Percentiles rank a stretch among this genome's conserved stretches.
Evolutionary conservation across 2,113 vertebrate genomes (phyloP).

Genomic region (Tonatia bakeri): DNA sequence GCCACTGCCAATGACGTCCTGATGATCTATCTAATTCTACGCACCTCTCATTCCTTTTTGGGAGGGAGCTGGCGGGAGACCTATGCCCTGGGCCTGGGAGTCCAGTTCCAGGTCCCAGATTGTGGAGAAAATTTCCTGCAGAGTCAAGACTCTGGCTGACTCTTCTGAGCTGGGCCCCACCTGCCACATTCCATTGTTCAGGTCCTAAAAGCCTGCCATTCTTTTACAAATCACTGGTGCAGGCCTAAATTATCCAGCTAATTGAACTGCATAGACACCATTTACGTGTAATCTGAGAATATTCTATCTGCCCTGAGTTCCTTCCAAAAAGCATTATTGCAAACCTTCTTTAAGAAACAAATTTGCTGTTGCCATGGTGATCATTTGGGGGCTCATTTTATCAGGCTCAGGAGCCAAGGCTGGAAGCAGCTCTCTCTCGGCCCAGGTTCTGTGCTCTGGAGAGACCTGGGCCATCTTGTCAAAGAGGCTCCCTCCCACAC

Average conservation of each 20-base stretch:
- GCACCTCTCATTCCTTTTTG: neutral
- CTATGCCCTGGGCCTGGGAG: too few species aligned
- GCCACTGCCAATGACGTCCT: neutral
- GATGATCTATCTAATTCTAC: neutral
- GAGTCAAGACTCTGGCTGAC: neutral
- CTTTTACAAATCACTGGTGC: conserved; percentile 66
- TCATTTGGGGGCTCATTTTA: conserved; percentile 62
- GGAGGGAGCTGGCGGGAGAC: neutral
- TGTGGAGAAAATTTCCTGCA: neutral
- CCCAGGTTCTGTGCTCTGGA: neutral
- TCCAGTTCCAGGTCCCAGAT: neutral
- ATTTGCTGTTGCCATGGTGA: conserved; percentile 71
- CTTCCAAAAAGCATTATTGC: conserved; percentile 68
- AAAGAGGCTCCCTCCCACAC: neutral
- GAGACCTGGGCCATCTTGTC: neutral
- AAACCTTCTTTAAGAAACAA: conserved; percentile 70
- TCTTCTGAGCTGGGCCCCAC: neutral
- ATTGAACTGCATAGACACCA: conserved; percentile 60
- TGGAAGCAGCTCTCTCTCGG: neutral
- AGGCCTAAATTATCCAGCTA: conserved; percentile 65
- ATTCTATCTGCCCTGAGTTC: conserved; percentile 57
- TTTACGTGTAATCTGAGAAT: conserved; percentile 69
- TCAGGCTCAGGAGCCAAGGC: neutral
- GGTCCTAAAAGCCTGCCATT: conserved; percentile 48
- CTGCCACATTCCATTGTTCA: conserved; percentile 51